phyloP scores from a whole-genome alignment of 2,113 vertebrate species.

The Leuciscus idus region DNA sequence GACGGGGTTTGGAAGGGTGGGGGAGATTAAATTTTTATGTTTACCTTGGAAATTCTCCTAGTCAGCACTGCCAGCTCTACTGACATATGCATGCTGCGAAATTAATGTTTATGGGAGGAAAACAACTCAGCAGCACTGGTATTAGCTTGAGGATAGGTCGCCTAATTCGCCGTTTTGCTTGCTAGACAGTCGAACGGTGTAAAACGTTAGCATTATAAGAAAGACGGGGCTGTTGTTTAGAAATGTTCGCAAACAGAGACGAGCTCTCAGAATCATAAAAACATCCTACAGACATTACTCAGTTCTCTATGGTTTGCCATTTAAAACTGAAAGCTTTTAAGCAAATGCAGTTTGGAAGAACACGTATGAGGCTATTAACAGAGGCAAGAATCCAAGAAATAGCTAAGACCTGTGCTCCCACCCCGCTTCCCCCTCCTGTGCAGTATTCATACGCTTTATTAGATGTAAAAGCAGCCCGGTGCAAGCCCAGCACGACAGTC shows the following conservation, averaged over 20 bases:
- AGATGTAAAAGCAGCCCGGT: neutral
- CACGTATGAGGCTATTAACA: neutral
- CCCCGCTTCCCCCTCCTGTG: neutral
- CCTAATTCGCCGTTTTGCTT: slow-evolving; percentile 19
- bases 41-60: slow-evolving; percentile 43
- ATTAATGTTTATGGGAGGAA: slow-evolving; percentile 42
- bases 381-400: slow-evolving; percentile 23
- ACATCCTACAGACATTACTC: neutral
- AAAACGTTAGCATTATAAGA: neutral
- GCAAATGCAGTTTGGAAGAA: neutral
- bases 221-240: neutral
- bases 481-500: slow-evolving; percentile 25
- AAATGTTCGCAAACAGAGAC: neutral
- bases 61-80: slow-evolving; percentile 33
- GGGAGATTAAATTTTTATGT: slow-evolving; percentile 35
- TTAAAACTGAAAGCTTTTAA: slow-evolving; percentile 20
- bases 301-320: neutral
- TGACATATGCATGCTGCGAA: slow-evolving; percentile 47
- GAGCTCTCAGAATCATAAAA: neutral
- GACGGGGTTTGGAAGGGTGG: neutral
- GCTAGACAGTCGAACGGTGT: neutral
- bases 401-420: neutral
- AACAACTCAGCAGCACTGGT: slow-evolving; percentile 31
- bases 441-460: slow-evolving; percentile 35
- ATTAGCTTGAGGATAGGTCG: slow-evolving; percentile 39